phyloP scores from a whole-genome alignment of 2,888 invertebrate species.

The Cephus pulcher region DNA sequence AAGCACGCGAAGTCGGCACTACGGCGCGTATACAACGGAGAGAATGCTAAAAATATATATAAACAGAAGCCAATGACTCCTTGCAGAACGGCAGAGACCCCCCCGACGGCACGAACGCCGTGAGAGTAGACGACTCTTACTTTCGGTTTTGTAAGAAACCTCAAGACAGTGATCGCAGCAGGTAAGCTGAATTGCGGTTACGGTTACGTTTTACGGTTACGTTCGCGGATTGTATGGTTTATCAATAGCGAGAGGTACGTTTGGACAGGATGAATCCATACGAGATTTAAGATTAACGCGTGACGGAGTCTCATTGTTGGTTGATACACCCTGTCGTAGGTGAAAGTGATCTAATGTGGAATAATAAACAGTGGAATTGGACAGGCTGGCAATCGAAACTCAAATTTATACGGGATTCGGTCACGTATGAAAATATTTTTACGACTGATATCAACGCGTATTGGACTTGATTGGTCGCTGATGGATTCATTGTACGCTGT shows the following conservation, averaged over 20 bases:
- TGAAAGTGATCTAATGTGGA: not conserved
- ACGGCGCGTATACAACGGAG: slow-evolving; percentile 17
- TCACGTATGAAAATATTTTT: not conserved
- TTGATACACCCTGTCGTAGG: not conserved
- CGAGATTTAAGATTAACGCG: not conserved
- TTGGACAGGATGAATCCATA: not conserved
- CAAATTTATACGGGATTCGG: not conserved
- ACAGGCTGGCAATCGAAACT: not conserved
- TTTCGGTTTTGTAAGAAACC: slow-evolving; percentile 41
- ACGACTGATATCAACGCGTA: not conserved
- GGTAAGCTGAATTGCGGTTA: not conserved
- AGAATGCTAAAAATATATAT: slow-evolving; percentile 50
- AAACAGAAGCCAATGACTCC: slow-evolving; percentile 48
- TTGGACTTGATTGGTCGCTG: not conserved
- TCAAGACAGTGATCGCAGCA: slow-evolving; percentile 8
- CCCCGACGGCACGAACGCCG: not conserved
- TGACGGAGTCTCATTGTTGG: not conserved
- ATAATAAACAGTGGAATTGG: not conserved
- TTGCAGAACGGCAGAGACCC: slow-evolving; percentile 25
- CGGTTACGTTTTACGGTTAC: not conserved
- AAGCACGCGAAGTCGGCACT: not conserved
- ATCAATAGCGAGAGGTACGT: not conserved
- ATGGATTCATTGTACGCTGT: not conserved
- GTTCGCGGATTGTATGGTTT: not conserved
- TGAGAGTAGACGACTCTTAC: slow-evolving; percentile 35